Evolutionary conservation across 2,888 invertebrate genomes (phyloP), one percentile per base, ranked within the genome.

Genomic region (Biston stratarius): DNA sequence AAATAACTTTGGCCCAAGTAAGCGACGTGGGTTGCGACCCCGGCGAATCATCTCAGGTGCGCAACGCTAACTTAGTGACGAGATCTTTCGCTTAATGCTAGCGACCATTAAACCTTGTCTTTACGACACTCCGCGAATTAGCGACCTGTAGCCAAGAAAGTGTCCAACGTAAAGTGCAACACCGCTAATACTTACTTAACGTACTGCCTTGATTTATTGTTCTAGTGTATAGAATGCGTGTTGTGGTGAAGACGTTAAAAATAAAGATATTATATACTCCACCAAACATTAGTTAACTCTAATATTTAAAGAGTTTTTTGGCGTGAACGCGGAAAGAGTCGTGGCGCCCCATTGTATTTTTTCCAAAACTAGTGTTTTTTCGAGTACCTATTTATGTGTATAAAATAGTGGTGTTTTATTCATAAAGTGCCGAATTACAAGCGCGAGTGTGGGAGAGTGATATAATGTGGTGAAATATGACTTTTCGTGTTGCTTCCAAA

Each of bases 1-100:
- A 45, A 45, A 8, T 45, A 14, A 44, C 44, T 10, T 44, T 44
- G n/a, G 5, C 11, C 9, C 11, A 5, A 7, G 15, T 14, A 45
- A 14, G 45, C 14, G 5, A 1, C 42, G 42, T 12, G 42, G n/a
- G 11, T 44, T 1, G 45, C 14, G 5, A 9, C 42, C 1, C 11
- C 10, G n/a, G 11, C 11, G n/a, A 44, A 11, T 0, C 56, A 45
- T 10, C 12, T 66, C 76, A 76, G 77, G 70, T 71, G 72, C 71
- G 76, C 72, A 66, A 70, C 58, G 58, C 24, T n/a, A 24, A 12
- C 38, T 12, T 48, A 36, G 14, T 36, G 47, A 6, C 36, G 38
- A 8, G 48, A 48, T 38, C 48, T 36, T 38, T 48, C 47, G 40
- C 48, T 40, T 74, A 67, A 62, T 73, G 38, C 47, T 15, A 15